Conservation (phyloP, 1,140 invertebrate genomes). For the Lethrus apterus region DNA sequence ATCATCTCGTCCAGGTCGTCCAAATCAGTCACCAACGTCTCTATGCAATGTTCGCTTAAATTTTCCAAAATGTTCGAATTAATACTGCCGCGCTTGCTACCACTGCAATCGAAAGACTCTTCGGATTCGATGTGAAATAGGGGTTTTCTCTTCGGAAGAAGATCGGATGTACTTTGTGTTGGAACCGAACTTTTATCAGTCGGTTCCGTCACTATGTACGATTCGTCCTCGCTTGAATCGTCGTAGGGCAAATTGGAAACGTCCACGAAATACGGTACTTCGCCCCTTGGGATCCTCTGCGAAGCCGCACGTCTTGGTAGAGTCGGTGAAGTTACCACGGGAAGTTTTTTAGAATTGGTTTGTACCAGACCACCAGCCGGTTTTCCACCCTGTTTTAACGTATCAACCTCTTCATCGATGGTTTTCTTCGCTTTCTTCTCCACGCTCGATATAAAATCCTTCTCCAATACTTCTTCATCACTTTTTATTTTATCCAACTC, state of each 20-base stretch:
- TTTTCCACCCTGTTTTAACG: not conserved
- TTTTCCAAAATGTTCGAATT: slow-evolving; percentile 34
- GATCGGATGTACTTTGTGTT: not conserved
- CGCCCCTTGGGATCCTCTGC: slow-evolving; percentile 22
- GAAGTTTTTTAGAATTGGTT: not conserved
- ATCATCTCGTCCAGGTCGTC: slow-evolving; percentile 14
- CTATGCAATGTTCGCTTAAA: slow-evolving; percentile 28
- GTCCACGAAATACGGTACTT: slow-evolving; percentile 7
- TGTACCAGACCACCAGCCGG: not conserved
- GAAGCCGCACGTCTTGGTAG: slow-evolving; percentile 23
- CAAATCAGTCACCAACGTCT: slow-evolving; percentile 31
- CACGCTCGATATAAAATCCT: not conserved
- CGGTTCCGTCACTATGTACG: slow-evolving; percentile 29
- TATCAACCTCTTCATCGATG: not conserved
- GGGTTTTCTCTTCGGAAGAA: slow-evolving; percentile 24
- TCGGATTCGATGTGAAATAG: slow-evolving; percentile 40
- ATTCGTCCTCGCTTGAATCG: slow-evolving; percentile 16
- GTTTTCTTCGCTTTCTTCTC: slow-evolving; percentile 1
- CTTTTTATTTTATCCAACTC: not conserved
- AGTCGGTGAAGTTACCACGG: slow-evolving; percentile 30
- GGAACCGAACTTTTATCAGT: slow-evolving; percentile 19
- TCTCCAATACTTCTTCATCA: not conserved
- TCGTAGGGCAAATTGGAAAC: slow-evolving; percentile 12
- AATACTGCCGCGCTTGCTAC: slow-evolving; percentile 21
- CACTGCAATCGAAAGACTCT: slow-evolving; percentile 29